phyloP scores from a whole-genome alignment of 2,888 invertebrate species.

The Salticus scenicus region DNA sequence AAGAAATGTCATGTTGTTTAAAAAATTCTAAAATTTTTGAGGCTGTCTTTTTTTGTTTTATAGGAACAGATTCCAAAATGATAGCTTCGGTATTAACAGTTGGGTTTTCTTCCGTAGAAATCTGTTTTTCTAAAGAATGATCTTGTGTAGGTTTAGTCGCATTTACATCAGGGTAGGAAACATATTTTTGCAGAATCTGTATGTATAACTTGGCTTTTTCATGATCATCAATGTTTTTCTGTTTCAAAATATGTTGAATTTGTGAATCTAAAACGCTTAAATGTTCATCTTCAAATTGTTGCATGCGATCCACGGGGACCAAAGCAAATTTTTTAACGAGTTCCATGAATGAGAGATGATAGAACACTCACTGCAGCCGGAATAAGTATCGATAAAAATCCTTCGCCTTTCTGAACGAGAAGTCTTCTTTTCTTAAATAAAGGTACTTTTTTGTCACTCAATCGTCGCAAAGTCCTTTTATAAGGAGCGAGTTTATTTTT shows the following conservation, averaged over 20 bases:
- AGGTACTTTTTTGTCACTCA: conserved; percentile 17
- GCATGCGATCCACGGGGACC: neutral
- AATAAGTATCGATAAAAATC: conserved; percentile 32
- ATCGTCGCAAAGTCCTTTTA: conserved; percentile 26
- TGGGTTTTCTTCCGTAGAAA: no score
- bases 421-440: conserved; percentile 28
- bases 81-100: neutral
- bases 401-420: conserved; percentile 20
- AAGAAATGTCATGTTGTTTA: neutral
- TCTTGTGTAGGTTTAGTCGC: no score
- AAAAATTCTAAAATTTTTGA: neutral
- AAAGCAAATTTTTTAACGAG: conserved; percentile 19
- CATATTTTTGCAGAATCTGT: neutral
- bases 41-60: neutral
- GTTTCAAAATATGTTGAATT: conserved; percentile 11
- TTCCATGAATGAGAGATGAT: conserved; percentile 21
- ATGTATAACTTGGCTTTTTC: conserved; percentile 13
- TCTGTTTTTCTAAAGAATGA: neutral
- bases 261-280: neutral
- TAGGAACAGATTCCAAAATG: neutral
- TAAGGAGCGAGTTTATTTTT: conserved; percentile 14
- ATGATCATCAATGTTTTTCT: neutral
- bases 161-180: neutral
- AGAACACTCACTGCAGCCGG: conserved; percentile 13
- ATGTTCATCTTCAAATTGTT: conserved; percentile 21